Conservation (phyloP, 2,888 invertebrate species). For the Cephus sareptanus region DNA sequence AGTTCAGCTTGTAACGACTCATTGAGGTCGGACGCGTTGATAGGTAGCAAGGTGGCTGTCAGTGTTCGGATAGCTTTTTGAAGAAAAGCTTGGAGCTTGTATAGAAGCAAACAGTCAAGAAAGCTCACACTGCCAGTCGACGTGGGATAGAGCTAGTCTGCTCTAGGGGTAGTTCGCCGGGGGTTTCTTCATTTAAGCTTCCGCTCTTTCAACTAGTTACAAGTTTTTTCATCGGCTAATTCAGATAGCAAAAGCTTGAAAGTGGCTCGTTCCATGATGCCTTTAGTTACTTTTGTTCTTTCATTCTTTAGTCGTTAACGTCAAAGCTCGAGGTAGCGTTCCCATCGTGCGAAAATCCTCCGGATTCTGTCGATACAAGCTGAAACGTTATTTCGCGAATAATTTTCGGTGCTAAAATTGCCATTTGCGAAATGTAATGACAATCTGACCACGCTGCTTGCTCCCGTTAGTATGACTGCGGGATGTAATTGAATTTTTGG, state of each 20-base stretch:
- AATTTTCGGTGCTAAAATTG: background rate
- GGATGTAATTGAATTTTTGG: slow-evolving; percentile 27
- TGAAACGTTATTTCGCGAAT: background rate
- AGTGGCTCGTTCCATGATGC: slow-evolving; percentile 10
- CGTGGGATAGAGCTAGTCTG: background rate
- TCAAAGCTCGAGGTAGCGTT: background rate
- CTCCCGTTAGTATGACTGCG: background rate
- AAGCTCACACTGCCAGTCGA: background rate
- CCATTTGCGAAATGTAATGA: background rate
- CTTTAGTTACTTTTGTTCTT: background rate
- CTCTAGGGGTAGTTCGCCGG: background rate
- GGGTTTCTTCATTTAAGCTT: slow-evolving; percentile 25
- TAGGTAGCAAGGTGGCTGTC: background rate
- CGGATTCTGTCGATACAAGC: background rate
- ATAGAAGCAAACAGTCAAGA: background rate
- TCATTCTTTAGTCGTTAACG: background rate
- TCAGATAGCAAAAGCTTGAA: slow-evolving; percentile 22
- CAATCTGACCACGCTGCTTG: background rate
- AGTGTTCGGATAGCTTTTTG: background rate
- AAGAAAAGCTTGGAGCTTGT: background rate
- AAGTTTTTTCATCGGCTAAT: slow-evolving; percentile 49
- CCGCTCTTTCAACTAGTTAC: slow-evolving; percentile 42
- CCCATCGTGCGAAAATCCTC: background rate
- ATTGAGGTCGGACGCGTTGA: background rate
- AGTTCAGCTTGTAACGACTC: background rate